A percentile compares a stretch with the other conserved stretches of the same genome.
Conservation (phyloP, 2,888 invertebrate genomes). For the Melinaea menophilus region DNA sequence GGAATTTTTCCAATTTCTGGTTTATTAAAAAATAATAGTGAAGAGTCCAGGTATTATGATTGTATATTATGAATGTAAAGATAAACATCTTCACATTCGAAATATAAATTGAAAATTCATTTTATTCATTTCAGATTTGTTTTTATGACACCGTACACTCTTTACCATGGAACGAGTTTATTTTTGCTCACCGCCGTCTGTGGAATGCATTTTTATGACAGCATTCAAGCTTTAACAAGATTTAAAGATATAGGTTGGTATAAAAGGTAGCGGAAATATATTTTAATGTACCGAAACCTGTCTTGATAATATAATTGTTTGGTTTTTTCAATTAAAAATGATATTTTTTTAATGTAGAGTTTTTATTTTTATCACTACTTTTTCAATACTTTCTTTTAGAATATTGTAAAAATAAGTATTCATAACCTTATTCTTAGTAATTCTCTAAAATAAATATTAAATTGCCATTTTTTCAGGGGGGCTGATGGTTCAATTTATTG, state of each 20-base stretch:
- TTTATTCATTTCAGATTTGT: slow-evolving; percentile 20
- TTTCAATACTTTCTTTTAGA: no score
- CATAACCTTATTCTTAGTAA: no score
- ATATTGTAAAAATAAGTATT: no score
- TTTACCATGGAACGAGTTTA: slow-evolving; percentile 15
- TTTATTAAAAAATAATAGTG: slow-evolving; percentile 18
- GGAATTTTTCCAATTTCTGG: slow-evolving; percentile 29
- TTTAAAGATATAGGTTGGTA: slow-evolving; percentile 19
- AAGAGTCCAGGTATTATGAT: slow-evolving; percentile 23
- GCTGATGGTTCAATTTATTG: not conserved
- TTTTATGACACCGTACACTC: slow-evolving; percentile 15
- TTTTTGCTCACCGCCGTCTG: not conserved
- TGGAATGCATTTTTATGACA: not conserved
- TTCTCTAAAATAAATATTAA: no score
- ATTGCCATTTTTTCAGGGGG: slow-evolving; percentile 4
- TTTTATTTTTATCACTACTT: no score
- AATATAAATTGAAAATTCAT: not conserved
- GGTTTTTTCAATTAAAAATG: no score
- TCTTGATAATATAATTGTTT: no score
- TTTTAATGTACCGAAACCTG: slow-evolving; percentile 7
- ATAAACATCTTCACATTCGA: not conserved
- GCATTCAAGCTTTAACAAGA: not conserved
- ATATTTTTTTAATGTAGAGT: no score
- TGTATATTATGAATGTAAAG: not conserved
- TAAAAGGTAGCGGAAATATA: not conserved